phyloP scores from a whole-genome alignment of 1,140 invertebrate genomes.

The Drosophila lini region DNA sequence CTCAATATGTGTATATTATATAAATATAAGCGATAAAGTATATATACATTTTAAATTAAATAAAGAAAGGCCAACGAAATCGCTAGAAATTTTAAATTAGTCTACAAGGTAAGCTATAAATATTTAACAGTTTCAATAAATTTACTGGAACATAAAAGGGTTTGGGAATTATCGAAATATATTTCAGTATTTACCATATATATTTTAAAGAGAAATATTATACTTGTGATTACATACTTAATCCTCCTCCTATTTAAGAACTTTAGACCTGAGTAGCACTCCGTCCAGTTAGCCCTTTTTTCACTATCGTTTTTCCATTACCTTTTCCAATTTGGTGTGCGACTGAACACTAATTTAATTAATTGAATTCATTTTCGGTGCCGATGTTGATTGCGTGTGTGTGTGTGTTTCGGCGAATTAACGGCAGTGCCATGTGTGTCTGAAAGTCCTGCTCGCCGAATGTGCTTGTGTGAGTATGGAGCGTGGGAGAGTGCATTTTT shows the following conservation, averaged over 20 bases:
- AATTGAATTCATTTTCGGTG: constrained; percentile 76
- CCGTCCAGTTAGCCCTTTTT: not conserved
- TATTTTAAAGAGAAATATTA: no score
- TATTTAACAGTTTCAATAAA: not conserved
- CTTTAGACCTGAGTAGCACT: not conserved
- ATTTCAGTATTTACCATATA: no score
- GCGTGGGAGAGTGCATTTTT: constrained; percentile 63
- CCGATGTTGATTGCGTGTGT: constrained; percentile 29
- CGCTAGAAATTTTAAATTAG: not conserved
- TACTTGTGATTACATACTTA: no score
- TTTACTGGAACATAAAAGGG: not conserved
- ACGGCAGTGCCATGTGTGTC: constrained; percentile 22
- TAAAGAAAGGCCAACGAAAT: not conserved
- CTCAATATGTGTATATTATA: no score
- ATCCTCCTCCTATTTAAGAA: not conserved
- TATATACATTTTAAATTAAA: no score
- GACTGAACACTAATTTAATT: constrained; percentile 69
- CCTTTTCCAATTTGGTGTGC: constrained; percentile 31
- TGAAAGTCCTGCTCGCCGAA: not conserved
- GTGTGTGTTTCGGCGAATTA: constrained; percentile 60
- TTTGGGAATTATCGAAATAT: not conserved
- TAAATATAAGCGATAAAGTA: no score
- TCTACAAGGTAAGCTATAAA: not conserved
- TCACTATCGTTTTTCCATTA: constrained; percentile 6
- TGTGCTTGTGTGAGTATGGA: constrained; percentile 10